These are phyloP conservation scores for Lucinisca nassula DNA, from an alignment of 2,888 invertebrate genomes.

Conservation along the genomic window DNA sequence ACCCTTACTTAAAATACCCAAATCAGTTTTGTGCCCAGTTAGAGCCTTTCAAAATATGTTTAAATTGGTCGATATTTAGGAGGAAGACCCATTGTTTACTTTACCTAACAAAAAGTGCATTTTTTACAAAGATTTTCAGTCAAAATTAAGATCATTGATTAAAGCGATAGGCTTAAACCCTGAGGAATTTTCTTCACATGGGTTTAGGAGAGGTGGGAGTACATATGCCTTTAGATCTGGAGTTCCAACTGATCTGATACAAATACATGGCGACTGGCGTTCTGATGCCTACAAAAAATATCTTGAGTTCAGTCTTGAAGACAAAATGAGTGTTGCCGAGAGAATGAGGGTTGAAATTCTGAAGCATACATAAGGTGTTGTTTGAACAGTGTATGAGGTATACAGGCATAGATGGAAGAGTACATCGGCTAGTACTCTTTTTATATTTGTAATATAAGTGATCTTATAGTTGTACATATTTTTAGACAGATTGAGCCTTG, in stretches of 20 bases:
- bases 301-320: not conserved
- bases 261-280: not conserved
- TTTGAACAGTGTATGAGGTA: no score
- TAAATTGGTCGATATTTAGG: not conserved
- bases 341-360: not conserved
- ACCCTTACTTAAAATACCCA: not conserved
- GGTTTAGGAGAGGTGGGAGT: not conserved
- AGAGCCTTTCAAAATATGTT: not conserved
- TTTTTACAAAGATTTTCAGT: not conserved
- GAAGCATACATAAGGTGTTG: not conserved
- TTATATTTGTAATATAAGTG: no score
- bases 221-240: not conserved
- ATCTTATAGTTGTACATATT: no score
- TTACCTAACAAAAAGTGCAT: not conserved
- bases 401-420: no score
- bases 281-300: not conserved
- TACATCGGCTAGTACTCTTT: no score
- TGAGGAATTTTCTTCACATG: not conserved
- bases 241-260: not conserved
- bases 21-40: conserved; percentile 11
- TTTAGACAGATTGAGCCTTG: no score
- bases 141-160: not conserved
- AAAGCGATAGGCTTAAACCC: not conserved
- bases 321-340: not conserved
- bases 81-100: not conserved